Conservation (phyloP, 2,888 invertebrate genomes). For the Eilema depressum region DNA sequence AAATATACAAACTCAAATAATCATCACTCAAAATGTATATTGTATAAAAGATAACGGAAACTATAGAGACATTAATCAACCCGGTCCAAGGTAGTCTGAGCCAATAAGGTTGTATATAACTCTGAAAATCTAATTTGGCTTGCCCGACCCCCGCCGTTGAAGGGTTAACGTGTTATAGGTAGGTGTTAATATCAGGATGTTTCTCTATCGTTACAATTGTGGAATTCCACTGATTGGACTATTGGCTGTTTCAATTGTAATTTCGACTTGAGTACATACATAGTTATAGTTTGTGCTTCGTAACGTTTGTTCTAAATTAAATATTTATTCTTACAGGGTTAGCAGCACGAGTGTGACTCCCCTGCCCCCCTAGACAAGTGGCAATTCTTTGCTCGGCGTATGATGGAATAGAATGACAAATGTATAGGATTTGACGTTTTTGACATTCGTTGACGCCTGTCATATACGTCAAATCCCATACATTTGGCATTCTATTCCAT, state of each 20-base stretch:
- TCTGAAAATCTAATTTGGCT: conserved; percentile 74
- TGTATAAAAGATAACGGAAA: conserved; percentile 56
- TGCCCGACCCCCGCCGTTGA: conserved; percentile 58
- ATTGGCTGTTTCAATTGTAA: conserved; percentile 20
- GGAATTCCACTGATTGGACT: conserved; percentile 47
- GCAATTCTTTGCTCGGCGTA: too few relatives aligned
- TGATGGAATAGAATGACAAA: too few relatives aligned
- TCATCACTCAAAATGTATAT: conserved; percentile 30
- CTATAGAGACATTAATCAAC: conserved; percentile 71
- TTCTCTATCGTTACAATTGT: conserved; percentile 35
- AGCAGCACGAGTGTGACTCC: too few relatives aligned
- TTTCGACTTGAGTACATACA: not conserved
- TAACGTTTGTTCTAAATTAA: not conserved
- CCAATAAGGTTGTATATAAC: conserved; percentile 75
- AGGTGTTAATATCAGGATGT: conserved; percentile 50
- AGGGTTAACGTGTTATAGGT: conserved; percentile 68
- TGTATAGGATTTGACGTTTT: too few relatives aligned
- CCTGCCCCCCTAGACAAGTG: too few relatives aligned
- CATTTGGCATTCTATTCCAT: too few relatives aligned
- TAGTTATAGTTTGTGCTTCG: not conserved
- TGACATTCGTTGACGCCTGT: too few relatives aligned
- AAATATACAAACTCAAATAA: conserved; percentile 38
- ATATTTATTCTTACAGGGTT: not conserved
- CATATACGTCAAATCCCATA: too few relatives aligned
- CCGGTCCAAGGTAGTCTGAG: conserved; percentile 64